phyloP scores from a whole-genome alignment of 2,797 vertebrate species.

The Mycteria americana region DNA sequence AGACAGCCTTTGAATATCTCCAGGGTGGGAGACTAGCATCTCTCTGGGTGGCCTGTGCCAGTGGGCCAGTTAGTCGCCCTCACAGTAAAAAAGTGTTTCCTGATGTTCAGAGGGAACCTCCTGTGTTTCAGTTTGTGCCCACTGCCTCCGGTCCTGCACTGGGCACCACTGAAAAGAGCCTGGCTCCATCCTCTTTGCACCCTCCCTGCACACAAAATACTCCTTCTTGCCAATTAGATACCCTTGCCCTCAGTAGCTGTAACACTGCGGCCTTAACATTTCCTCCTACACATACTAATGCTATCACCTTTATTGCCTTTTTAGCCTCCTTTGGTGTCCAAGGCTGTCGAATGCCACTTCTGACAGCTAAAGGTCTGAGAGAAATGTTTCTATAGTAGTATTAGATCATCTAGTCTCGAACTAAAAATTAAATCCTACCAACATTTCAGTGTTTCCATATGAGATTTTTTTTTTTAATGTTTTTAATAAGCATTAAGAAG shows the following conservation, averaged over 20 bases:
- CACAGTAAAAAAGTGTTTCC: not conserved
- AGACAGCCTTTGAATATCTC: not conserved
- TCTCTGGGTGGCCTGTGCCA: not conserved
- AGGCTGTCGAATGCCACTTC: not conserved
- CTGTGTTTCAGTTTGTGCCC: not conserved
- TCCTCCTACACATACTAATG: not conserved
- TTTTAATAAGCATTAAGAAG: not conserved
- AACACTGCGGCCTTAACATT: not conserved
- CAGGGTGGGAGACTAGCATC: not conserved
- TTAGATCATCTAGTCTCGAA: not conserved
- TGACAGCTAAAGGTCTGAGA: not conserved
- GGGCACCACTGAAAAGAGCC: not conserved
- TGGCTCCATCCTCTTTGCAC: not conserved
- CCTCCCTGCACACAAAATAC: not conserved
- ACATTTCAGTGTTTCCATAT: not conserved
- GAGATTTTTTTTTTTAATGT: not conserved
- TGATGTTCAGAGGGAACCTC: not conserved
- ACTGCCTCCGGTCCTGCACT: not conserved
- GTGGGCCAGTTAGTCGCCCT: no score
- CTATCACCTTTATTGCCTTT: not conserved
- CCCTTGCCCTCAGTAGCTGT: not conserved
- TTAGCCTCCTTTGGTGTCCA: not conserved
- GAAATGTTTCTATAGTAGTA: not conserved
- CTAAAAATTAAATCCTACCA: not conserved
- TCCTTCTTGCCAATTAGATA: not conserved